phyloP scores from a whole-genome alignment of 2,113 vertebrate genomes.

The Notothenia coriiceps region DNA sequence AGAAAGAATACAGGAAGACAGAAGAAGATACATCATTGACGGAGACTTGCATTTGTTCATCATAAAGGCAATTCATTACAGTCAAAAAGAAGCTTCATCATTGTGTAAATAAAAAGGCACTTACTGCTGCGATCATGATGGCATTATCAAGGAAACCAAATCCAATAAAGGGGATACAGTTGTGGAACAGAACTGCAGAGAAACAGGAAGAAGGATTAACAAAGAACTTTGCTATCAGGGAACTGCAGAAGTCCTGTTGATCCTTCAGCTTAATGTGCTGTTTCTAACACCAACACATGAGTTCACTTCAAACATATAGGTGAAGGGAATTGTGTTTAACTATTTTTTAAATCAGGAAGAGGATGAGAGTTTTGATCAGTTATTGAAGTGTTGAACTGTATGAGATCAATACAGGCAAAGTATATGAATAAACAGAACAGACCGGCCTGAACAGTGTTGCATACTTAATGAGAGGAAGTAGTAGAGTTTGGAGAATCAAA shows the following conservation, averaged over 20 bases:
- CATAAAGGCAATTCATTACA: background rate
- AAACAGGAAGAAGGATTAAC: conserved; percentile 2
- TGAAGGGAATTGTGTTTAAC: no score
- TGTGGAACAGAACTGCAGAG: conserved; percentile 93
- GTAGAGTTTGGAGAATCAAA: no score
- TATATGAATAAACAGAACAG: no score
- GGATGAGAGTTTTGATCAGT: no score
- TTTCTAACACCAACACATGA: no score
- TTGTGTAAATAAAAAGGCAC: conserved; percentile 47
- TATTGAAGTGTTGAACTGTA: no score
- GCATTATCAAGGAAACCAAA: conserved; percentile 99
- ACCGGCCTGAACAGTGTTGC: no score
- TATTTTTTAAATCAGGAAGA: no score
- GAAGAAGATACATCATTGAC: background rate
- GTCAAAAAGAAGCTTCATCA: background rate
- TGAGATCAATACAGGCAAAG: no score
- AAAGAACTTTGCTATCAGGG: background rate
- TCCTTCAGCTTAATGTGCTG: no score
- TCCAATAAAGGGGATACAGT: conserved; percentile 95
- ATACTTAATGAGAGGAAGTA: no score
- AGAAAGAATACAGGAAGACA: background rate
- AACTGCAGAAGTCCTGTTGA: background rate
- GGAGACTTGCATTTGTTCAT: background rate
- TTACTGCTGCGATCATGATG: conserved; percentile 99
- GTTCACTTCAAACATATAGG: no score